Conservation (phyloP, 2,797 vertebrate genomes). For the Cyprinodon diabolis region DNA sequence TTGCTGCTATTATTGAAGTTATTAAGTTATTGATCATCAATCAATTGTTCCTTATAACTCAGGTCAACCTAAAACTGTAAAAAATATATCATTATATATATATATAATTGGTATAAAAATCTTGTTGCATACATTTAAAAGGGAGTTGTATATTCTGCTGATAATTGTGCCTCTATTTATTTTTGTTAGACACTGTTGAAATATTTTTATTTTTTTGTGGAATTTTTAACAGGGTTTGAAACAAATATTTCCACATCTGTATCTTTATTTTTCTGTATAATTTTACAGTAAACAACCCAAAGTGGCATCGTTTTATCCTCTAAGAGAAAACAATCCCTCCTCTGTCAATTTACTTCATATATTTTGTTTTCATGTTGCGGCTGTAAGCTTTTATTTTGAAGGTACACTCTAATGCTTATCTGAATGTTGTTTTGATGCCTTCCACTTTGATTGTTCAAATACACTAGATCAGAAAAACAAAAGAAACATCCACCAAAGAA, state of each 20-base stretch:
- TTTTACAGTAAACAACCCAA: conserved; percentile 30
- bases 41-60: background rate
- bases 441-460: conserved; percentile 15
- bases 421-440: conserved; percentile 52
- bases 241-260: background rate
- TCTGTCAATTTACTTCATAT: background rate
- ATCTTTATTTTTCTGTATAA: conserved; percentile 6
- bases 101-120: background rate
- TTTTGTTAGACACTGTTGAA: background rate
- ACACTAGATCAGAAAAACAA: background rate
- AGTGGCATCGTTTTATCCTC: conserved; percentile 5
- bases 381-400: conserved; percentile 27
- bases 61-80: background rate
- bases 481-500: background rate
- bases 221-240: background rate
- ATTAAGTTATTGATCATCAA: background rate
- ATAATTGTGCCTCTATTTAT: background rate
- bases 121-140: background rate
- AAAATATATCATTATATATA: background rate
- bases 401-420: conserved; percentile 18
- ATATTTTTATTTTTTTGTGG: background rate
- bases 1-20: background rate
- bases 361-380: background rate
- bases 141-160: background rate
- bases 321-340: background rate